Percentiles rank a stretch among this genome's conserved stretches.
These are phyloP conservation scores for Epizoanthus ramosus DNA, from an alignment of 92 coral and sea anemone genomes.

Conservation along the genomic window DNA sequence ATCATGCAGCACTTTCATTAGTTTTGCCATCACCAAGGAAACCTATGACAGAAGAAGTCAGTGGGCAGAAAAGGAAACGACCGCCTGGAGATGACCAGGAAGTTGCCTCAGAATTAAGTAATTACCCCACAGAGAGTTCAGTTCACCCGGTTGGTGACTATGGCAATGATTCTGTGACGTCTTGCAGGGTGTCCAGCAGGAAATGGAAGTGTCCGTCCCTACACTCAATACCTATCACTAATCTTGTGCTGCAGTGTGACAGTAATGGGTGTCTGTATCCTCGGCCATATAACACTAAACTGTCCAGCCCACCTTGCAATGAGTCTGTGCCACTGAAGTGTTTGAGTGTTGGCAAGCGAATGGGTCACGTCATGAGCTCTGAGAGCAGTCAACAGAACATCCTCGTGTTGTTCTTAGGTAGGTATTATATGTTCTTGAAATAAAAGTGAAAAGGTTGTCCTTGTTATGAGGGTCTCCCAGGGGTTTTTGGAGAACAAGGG, in stretches of 20 bases:
- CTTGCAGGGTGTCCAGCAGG: neutral
- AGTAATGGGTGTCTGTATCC: conserved; percentile 86
- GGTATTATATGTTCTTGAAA: conserved; percentile 23
- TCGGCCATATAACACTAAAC: conserved; percentile 87
- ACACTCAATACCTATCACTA: conserved; percentile 62
- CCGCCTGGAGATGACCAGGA: conserved; percentile 36
- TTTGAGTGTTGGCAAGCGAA: conserved; percentile 68
- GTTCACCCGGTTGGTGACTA: neutral
- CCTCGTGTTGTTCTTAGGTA: conserved; percentile 73
- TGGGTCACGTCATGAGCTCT: conserved; percentile 53
- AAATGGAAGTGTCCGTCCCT: conserved; percentile 55
- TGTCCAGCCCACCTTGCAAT: conserved; percentile 62
- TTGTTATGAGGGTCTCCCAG: no score
- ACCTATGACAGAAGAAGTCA: neutral
- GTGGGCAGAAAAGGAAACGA: conserved; percentile 72
- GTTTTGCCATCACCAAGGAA: conserved; percentile 17
- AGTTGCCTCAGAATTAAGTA: neutral
- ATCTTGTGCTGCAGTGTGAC: conserved; percentile 73
- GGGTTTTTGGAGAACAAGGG: no score
- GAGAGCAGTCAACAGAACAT: conserved; percentile 61
- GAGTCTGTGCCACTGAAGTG: conserved; percentile 82
- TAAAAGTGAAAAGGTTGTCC: neutral
- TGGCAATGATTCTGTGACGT: neutral
- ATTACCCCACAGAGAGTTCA: neutral
- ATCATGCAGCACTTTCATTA: conserved; percentile 63